phyloP scores from a whole-genome alignment of 2,797 vertebrate species.

The Gadopsis marmoratus region DNA sequence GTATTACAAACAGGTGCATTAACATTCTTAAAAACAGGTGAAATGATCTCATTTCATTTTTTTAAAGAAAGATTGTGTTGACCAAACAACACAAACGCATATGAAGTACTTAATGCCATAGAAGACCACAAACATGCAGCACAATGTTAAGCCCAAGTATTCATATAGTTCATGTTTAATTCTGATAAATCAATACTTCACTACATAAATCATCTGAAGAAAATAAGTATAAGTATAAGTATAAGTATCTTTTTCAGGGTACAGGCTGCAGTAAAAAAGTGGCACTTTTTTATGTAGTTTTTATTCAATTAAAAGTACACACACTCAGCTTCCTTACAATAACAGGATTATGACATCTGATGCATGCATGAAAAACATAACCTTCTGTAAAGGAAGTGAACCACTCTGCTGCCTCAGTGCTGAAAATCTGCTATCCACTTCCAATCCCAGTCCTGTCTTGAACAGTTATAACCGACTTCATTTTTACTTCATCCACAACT shows the following conservation, averaged over 20 bases:
- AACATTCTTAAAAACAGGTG: not conserved
- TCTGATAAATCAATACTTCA: not conserved
- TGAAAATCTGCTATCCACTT: not conserved
- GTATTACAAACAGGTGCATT: not conserved
- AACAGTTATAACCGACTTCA: slow-evolving; percentile 20
- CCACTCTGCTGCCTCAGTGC: not conserved
- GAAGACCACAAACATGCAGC: not conserved
- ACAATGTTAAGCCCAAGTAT: not conserved
- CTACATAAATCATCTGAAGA: not conserved
- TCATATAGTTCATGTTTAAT: not conserved
- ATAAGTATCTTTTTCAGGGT: not conserved
- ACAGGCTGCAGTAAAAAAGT: not conserved
- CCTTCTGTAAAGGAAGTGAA: not conserved
- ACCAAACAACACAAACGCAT: not conserved
- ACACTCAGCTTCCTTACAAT: not conserved
- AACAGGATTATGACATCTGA: not conserved
- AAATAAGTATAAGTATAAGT: too few relatives aligned
- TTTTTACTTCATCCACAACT: slow-evolving; percentile 35
- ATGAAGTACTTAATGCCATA: not conserved
- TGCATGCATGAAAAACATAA: not conserved
- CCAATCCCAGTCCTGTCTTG: not conserved
- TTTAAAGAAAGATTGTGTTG: not conserved
- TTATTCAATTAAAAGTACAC: not conserved
- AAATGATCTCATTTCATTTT: not conserved
- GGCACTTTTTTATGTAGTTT: not conserved